phyloP scores from a whole-genome alignment of 2,113 vertebrate genomes.

The Clupea harengus region DNA sequence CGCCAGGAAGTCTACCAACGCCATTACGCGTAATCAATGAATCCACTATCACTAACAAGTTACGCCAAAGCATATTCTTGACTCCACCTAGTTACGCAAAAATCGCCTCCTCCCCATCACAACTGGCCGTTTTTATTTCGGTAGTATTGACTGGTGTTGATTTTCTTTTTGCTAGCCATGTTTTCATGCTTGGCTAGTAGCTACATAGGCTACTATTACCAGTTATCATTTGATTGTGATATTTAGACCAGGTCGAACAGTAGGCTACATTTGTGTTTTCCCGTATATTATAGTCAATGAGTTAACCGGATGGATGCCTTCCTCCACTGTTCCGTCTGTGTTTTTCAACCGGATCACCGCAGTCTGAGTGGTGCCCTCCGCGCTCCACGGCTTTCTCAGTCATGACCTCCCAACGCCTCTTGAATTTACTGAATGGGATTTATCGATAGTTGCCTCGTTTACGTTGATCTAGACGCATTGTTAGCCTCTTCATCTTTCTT shows the following conservation, averaged over 20 bases:
- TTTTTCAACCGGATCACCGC: constrained; percentile 18
- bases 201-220: constrained; percentile 29
- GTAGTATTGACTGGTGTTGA: constrained; percentile 52
- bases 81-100: constrained; percentile 47
- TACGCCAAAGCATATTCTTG: constrained; percentile 31
- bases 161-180: constrained; percentile 51
- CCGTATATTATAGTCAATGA: constrained; percentile 34
- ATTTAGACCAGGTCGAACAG: background rate
- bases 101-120: constrained; percentile 51
- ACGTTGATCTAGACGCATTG: constrained; percentile 52
- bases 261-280: constrained; percentile 27
- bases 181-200: constrained; percentile 34
- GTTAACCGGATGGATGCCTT: background rate
- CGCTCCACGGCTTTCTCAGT: constrained; percentile 47
- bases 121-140: constrained; percentile 51
- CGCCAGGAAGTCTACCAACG: background rate
- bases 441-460: constrained; percentile 51
- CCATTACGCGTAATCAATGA: background rate
- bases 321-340: constrained; percentile 10
- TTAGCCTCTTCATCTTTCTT: constrained; percentile 36
- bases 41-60: background rate
- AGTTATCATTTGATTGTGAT: constrained; percentile 39
- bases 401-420: constrained; percentile 55
- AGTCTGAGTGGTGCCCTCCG: constrained; percentile 48
- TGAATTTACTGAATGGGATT: constrained; percentile 65